Conservation (phyloP, 2,888 invertebrate genomes). For the Diarsia mendica region DNA sequence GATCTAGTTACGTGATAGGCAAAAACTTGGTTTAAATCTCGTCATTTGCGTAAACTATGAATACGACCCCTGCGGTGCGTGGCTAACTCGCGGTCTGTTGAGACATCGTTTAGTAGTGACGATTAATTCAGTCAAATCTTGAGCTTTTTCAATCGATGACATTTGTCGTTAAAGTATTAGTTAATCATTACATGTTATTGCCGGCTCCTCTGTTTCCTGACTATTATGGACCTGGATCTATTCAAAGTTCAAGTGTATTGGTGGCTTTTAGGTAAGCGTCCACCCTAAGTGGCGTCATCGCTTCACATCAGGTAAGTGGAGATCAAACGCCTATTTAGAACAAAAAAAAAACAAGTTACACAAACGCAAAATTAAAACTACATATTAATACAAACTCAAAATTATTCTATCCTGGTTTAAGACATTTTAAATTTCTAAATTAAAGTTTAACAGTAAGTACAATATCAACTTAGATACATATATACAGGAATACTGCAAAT, state of each 20-base stretch:
- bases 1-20: constrained; percentile 5
- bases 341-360: not conserved
- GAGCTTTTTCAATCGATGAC: too few relatives aligned
- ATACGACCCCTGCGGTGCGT: constrained; percentile 35
- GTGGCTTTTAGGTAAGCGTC: not conserved
- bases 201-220: not conserved
- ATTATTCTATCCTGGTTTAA: not conserved
- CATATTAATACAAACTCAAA: not conserved
- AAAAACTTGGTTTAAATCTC: constrained; percentile 20
- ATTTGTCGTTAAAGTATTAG: not conserved
- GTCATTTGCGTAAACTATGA: constrained; percentile 50
- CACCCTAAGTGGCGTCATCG: not conserved
- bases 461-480: not conserved
- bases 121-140: not conserved
- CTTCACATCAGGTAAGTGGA: not conserved
- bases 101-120: not conserved
- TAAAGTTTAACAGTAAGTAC: not conserved
- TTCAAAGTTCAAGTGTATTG: not conserved
- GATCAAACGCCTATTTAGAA: not conserved
- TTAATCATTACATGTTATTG: too few relatives aligned
- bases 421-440: not conserved
- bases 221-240: not conserved
- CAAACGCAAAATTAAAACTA: not conserved
- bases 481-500: not conserved
- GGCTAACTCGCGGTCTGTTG: constrained; percentile 15